phyloP scores from a whole-genome alignment of 1,140 invertebrate genomes.

The Leptonema lineaticorne region DNA sequence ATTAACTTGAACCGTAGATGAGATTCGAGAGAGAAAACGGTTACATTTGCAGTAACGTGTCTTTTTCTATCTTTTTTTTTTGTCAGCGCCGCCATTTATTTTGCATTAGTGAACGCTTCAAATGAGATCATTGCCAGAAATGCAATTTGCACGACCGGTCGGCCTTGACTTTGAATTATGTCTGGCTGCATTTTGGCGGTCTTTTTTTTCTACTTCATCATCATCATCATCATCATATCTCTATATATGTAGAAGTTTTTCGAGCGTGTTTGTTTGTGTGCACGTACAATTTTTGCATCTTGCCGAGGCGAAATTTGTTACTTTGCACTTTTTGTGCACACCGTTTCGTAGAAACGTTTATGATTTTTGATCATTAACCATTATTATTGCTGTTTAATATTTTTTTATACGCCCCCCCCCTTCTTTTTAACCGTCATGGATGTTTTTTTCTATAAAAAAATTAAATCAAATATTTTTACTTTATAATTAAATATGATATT shows the following conservation, averaged over 20 bases:
- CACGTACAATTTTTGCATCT: background rate
- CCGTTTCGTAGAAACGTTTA: slow-evolving; percentile 17
- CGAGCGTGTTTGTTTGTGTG: background rate
- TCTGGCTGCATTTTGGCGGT: slow-evolving; percentile 26
- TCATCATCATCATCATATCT: too few species aligned
- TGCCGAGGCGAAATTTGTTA: background rate
- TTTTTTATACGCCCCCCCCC: background rate
- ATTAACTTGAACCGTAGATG: too few species aligned
- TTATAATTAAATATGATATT: too few species aligned
- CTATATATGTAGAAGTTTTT: background rate
- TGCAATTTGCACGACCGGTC: slow-evolving; percentile 21
- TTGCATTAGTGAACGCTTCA: slow-evolving; percentile 7
- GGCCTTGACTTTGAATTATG: slow-evolving; percentile 40
- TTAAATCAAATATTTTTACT: too few species aligned
- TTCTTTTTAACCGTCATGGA: too few species aligned
- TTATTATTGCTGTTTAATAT: too few species aligned
- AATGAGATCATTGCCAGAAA: slow-evolving; percentile 40
- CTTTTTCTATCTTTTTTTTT: background rate
- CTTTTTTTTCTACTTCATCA: slow-evolving; percentile 12
- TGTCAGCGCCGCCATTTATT: slow-evolving; percentile 9
- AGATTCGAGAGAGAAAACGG: too few species aligned
- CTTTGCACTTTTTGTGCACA: background rate
- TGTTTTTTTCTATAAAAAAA: too few species aligned
- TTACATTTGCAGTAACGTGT: too few species aligned
- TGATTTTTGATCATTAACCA: background rate